Conservation (phyloP, 1,140 invertebrate species). For the Ostrea edulis region DNA sequence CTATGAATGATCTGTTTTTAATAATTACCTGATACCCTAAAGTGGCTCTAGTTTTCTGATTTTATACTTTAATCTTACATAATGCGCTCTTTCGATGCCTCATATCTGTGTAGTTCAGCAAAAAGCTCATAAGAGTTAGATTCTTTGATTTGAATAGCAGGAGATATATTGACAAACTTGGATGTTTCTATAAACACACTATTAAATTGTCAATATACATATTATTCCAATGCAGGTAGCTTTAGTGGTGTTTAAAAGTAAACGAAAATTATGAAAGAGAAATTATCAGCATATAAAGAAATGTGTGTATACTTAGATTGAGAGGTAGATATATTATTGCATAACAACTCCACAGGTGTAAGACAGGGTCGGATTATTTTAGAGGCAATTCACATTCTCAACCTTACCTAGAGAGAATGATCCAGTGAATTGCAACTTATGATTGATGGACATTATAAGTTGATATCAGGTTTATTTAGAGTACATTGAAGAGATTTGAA, state of each 20-base stretch:
- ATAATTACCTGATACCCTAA: not conserved
- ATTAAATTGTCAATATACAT: not conserved
- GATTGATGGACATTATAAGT: not conserved
- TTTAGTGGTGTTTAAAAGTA: not conserved
- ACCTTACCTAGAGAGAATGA: not conserved
- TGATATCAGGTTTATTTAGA: not conserved
- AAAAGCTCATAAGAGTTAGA: not conserved
- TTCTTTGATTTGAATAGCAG: not conserved
- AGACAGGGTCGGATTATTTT: not conserved
- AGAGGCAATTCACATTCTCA: not conserved
- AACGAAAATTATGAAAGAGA: not conserved
- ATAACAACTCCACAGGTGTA: not conserved
- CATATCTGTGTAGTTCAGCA: slow-evolving; percentile 22
- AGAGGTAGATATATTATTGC: not conserved
- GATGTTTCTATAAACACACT: not conserved
- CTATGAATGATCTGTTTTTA: not conserved
- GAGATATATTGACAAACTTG: slow-evolving; percentile 1
- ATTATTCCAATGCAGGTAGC: not conserved
- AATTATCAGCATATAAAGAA: not conserved
- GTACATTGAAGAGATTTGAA: not conserved
- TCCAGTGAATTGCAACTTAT: not conserved
- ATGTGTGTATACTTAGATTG: not conserved
- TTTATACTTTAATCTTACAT: slow-evolving; percentile 34
- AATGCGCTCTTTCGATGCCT: not conserved
- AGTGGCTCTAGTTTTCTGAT: not conserved